Percentiles rank a stretch among this genome's conserved stretches.
These are phyloP conservation scores for Conomelus anceps DNA, from an alignment of 2,888 invertebrate species.

Conservation along the genomic window DNA sequence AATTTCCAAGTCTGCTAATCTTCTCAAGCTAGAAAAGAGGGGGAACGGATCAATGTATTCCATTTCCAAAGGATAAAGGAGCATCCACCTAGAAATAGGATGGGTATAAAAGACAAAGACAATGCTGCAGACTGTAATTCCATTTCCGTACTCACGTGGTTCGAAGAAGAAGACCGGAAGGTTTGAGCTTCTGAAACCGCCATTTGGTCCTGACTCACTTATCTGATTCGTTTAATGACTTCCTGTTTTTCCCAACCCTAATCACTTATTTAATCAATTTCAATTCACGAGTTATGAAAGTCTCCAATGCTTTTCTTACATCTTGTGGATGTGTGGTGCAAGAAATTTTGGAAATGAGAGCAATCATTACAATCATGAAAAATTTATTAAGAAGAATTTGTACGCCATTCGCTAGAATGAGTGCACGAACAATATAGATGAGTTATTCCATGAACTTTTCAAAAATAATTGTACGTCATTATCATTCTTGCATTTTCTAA, in stretches of 20 bases:
- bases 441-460: no score
- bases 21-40: not conserved
- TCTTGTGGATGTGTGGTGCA: no score
- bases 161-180: not conserved
- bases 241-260: not conserved
- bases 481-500: no score
- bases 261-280: not conserved
- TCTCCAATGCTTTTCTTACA: not conserved
- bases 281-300: not conserved
- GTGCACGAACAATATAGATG: no score
- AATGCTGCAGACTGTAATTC: not conserved
- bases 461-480: no score
- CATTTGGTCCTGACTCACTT: not conserved
- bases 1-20: not conserved
- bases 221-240: not conserved
- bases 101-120: not conserved
- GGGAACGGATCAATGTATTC: not conserved
- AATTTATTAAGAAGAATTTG: not conserved
- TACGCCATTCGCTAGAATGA: no score
- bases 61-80: not conserved
- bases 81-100: not conserved
- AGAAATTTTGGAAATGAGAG: no score
- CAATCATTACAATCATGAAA: no score
- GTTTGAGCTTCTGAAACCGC: not conserved
- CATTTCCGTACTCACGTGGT: not conserved